These are phyloP conservation scores for Dryocosmus kuriphilus DNA, from an alignment of 2,888 invertebrate genomes.

Conservation along the genomic window DNA sequence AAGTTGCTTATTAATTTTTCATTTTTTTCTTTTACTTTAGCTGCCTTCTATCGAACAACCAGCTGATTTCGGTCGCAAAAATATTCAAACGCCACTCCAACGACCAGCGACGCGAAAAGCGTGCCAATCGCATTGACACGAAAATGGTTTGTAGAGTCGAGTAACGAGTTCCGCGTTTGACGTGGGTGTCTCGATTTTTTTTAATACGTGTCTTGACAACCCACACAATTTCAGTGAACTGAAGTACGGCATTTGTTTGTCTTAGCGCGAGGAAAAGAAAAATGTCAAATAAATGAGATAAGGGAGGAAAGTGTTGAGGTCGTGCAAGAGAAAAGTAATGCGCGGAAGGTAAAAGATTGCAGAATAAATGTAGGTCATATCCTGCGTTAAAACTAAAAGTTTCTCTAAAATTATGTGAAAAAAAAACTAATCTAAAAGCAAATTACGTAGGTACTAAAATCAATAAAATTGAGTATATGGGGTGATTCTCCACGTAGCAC, in stretches of 20 bases:
- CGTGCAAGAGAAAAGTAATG: not conserved
- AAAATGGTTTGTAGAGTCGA: not conserved
- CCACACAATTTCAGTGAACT: slow-evolving; percentile 7
- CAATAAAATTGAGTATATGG: too few relatives aligned
- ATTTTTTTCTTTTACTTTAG: not conserved
- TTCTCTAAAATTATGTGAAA: too few relatives aligned
- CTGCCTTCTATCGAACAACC: not conserved
- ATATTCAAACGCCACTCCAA: not conserved
- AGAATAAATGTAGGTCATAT: not conserved
- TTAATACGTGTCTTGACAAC: not conserved
- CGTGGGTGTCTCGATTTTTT: not conserved
- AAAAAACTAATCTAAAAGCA: too few relatives aligned
- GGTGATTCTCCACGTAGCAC: too few relatives aligned
- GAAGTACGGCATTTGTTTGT: not conserved
- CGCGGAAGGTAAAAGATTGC: not conserved
- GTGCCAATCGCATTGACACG: slow-evolving; percentile 7
- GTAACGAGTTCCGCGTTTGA: slow-evolving; percentile 4
- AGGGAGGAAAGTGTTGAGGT: not conserved
- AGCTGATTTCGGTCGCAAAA: not conserved
- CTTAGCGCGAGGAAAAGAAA: not conserved
- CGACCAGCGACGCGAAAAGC: not conserved
- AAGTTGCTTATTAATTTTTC: too few relatives aligned
- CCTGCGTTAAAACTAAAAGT: not conserved
- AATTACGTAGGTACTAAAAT: too few relatives aligned
- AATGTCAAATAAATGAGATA: not conserved